Base-by-base conservation (phyloP, 2,797 vertebrate genomes). In the Simalia tracyae region DNA sequence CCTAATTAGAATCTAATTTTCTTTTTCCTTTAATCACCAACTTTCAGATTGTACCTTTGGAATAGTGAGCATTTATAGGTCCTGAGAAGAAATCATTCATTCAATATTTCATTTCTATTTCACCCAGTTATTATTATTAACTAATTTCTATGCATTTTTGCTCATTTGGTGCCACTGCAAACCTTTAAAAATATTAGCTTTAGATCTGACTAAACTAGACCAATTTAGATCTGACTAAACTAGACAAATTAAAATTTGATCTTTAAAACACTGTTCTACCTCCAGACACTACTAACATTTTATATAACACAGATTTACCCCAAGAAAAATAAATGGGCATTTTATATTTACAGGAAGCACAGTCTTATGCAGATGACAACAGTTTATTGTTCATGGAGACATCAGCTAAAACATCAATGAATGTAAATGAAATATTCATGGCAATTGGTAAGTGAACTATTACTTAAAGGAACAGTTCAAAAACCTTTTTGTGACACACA, bases 341-440 rank as follows among this genome's bases (percentile, higher is more conserved):
- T 84, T 17, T 92, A 89, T 88, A 93, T 11, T 96, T 94, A 60
- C 95, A 99, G 99, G 99, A 99, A 96, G 99, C 99, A 95, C 98
- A 99, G 97, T 98, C 98, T 66, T 99, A 99, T 93, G 99, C 99
- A 97, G 99, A 99, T 95, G 99, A 99, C 94, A 99, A 99, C 98
- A 99, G 99, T 96, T 98, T 99, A 98, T 98, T 99, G 95, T 99
- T 99, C 96, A 99, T 99, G 99, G 99, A 99, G 95, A 99, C 99
- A 0, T 99, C 99, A 94, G 99, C 99, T 60, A 99, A 99, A 98
- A 99, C 99, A 54, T 99, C 99, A 94, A 98, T 99, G 98, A 99
- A 99, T 91, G 99, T 99, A 95, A 99, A 99, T 91, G 99, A 99
- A 98, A 99, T 99, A 97, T 99, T 99, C 97, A 99, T 99, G 99